Evolutionary conservation across 1,140 invertebrate genomes (phyloP).

Genomic region (Spodoptera litura): DNA sequence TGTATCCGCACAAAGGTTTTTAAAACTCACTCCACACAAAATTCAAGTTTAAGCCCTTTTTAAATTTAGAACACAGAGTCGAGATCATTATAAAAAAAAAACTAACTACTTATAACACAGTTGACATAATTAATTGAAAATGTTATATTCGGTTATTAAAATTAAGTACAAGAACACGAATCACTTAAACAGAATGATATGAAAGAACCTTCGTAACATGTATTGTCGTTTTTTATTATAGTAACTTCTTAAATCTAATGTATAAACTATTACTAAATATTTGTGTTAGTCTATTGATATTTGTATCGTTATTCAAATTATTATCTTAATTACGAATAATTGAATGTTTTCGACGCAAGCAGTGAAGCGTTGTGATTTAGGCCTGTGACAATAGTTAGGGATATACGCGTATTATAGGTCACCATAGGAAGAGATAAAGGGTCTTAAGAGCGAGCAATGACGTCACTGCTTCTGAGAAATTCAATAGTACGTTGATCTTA

Average conservation of each 20-base stretch:
- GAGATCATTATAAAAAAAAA: too few species aligned
- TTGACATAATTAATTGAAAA: background rate
- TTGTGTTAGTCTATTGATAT: slow-evolving; percentile 49
- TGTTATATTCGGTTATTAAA: too few species aligned
- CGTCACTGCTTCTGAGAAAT: slow-evolving; percentile 1
- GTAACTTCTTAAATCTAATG: slow-evolving; percentile 66
- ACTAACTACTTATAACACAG: too few species aligned
- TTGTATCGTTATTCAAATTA: slow-evolving; percentile 48
- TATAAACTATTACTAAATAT: slow-evolving; percentile 52
- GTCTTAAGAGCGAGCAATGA: background rate
- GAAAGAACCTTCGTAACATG: slow-evolving; percentile 73
- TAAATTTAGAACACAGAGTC: too few species aligned
- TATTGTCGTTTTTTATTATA: slow-evolving; percentile 81
- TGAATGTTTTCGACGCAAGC: slow-evolving; percentile 39
- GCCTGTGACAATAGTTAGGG: slow-evolving; percentile 8
- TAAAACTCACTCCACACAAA: background rate
- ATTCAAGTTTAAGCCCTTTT: too few species aligned
- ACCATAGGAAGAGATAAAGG: background rate
- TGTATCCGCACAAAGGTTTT: slow-evolving; percentile 6
- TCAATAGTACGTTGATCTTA: background rate
- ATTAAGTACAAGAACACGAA: slow-evolving; percentile 17
- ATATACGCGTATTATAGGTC: background rate
- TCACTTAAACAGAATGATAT: slow-evolving; percentile 66
- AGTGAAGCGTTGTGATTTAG: slow-evolving; percentile 28
- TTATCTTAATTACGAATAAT: slow-evolving; percentile 42